Evolutionary conservation across 2,888 invertebrate species (phyloP), one percentile per base, ranked within the genome.

Genomic region (Itoplectis maculator): DNA sequence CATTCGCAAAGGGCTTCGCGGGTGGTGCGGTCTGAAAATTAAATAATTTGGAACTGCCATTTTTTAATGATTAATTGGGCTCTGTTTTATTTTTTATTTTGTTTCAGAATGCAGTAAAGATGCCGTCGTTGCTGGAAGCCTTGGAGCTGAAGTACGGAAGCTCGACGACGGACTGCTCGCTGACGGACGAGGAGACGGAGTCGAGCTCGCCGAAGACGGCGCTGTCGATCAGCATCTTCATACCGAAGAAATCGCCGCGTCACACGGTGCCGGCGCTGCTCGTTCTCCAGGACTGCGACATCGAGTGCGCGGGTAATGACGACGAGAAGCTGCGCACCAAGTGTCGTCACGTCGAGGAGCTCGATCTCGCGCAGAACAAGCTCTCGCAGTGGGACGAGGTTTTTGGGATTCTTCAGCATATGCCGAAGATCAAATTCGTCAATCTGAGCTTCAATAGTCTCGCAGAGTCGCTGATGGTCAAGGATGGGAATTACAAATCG

Each of bases 341-440:
- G 92, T 98, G 97, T 92, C 96, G 96, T 72, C 96, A 96, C 88
- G 98, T 99, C n/a, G 96, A 97, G 88, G 99, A 99, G 93, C 94
- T 99, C 87, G 99, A 99, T 93, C 94, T 99, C 88, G 98, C 98
- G 51, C 97, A 98, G 92, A 99, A 99, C 93, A 96, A 97, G 92
- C 95, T 99, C 23, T 95, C 96, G 82, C 96, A 97, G 90, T 98
- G 98, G 98, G 95, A 95, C 87, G 98, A 99, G 95, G 96, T 99
- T 29, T 96, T 98, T 91, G 96, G 96, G 82, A 97, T 99, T 89
- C 93, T 99, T 84, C 95, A 96, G 90, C 96, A 97, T 91, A 97
- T 98, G 95, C 98, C 98, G 37, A 95, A 96, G 87, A 95, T 99
- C 84, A 96, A 97, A 90, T 98, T 98, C 93, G 95, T 98, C 68